These are phyloP conservation scores for Lobophora halterata DNA, from an alignment of 2,888 invertebrate species.

Conservation along the genomic window DNA sequence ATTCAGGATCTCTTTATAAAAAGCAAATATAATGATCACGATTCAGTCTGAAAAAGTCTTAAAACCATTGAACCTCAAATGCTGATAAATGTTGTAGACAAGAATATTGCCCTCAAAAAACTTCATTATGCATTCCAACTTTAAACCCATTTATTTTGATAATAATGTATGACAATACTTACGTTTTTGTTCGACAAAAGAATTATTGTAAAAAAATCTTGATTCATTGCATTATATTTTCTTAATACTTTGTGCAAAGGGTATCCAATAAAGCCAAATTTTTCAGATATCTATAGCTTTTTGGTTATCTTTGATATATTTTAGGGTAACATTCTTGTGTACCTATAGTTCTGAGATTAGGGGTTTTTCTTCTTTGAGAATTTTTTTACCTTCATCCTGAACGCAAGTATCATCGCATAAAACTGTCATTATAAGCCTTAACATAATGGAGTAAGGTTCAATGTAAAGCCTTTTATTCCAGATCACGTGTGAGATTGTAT, in stretches of 20 bases:
- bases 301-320: no score
- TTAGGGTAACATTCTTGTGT: no score
- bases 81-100: no score
- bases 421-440: neutral
- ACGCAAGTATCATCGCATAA: conserved; percentile 1
- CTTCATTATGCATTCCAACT: neutral
- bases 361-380: no score
- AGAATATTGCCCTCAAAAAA: neutral
- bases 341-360: no score
- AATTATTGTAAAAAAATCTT: conserved; percentile 6
- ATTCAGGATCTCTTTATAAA: no score
- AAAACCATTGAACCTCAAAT: no score
- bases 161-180: conserved; percentile 6
- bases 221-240: conserved; percentile 8
- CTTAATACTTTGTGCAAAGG: neutral
- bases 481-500: conserved; percentile 2
- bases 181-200: conserved; percentile 8
- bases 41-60: no score
- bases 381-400: neutral
- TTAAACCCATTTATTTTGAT: conserved; percentile 5
- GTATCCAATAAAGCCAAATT: neutral
- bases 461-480: neutral
- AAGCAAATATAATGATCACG: no score
- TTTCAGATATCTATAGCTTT: no score
- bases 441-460: conserved; percentile 5